These are phyloP conservation scores for Sphinx pinastri DNA, from an alignment of 2,888 invertebrate genomes.

Conservation along the genomic window DNA sequence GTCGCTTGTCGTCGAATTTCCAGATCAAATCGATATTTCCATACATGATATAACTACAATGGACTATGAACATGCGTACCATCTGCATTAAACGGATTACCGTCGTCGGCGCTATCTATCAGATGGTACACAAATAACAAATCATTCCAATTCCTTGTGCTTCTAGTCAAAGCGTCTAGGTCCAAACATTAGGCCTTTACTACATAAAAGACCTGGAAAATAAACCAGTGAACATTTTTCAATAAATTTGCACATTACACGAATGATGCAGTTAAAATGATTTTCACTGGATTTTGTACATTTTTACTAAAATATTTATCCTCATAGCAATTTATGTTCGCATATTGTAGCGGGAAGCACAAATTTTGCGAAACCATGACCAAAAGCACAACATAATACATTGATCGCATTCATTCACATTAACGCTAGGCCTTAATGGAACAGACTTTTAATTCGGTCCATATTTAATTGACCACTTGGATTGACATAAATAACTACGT, in stretches of 20 bases:
- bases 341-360: conserved; percentile 3
- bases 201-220: background rate
- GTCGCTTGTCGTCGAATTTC: conserved; percentile 12
- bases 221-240: background rate
- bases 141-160: conserved; percentile 37
- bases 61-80: conserved; percentile 28
- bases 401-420: conserved; percentile 52
- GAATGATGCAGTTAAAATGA: background rate
- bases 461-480: conserved; percentile 76
- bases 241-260: background rate
- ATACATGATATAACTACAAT: conserved; percentile 25
- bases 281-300: conserved; percentile 21
- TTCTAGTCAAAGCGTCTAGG: conserved; percentile 37
- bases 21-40: conserved; percentile 40
- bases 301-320: conserved; percentile 13
- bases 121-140: conserved; percentile 26
- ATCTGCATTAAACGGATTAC: conserved; percentile 24
- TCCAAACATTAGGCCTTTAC: conserved; percentile 6
- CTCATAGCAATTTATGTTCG: background rate
- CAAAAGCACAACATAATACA: conserved; percentile 59
- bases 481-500: conserved; percentile 65
- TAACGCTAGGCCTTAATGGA: conserved; percentile 65
- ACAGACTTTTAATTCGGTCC: conserved; percentile 68
- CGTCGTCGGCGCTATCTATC: conserved; percentile 26
- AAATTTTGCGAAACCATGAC: conserved; percentile 42